Conservation (phyloP, 2,888 invertebrate species). For the Heteromyza rotundicornis region DNA sequence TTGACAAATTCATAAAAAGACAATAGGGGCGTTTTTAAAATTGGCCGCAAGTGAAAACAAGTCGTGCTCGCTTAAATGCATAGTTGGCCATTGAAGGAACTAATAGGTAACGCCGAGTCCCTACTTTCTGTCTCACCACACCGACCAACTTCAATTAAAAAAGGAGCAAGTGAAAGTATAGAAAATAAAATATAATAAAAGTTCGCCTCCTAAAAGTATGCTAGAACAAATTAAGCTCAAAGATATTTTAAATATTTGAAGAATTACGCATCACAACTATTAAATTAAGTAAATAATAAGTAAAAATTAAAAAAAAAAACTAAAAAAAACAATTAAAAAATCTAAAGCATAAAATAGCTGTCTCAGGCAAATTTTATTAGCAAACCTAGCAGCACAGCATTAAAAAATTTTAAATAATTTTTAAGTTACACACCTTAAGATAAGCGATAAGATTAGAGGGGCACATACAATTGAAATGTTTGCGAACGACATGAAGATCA, state of each 20-base stretch:
- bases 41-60: too few relatives aligned
- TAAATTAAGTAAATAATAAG: neutral
- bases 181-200: too few relatives aligned
- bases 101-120: too few relatives aligned
- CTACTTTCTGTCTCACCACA: too few relatives aligned
- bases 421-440: neutral
- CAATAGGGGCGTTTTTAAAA: too few relatives aligned
- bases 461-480: constrained; percentile 23
- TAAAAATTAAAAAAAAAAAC: neutral
- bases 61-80: too few relatives aligned
- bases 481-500: constrained; percentile 49
- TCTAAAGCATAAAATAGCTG: neutral
- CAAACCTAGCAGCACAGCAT: neutral
- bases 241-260: too few relatives aligned
- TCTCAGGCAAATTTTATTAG: neutral
- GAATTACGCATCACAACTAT: neutral
- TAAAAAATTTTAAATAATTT: neutral
- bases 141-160: too few relatives aligned
- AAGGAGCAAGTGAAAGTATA: too few relatives aligned
- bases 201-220: neutral
- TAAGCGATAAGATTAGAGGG: neutral
- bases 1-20: too few relatives aligned
- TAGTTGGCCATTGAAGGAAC: too few relatives aligned
- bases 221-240: neutral
- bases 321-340: neutral